Evolutionary conservation across 1,140 invertebrate genomes (phyloP).

Genomic region (Fopius arisanus): DNA sequence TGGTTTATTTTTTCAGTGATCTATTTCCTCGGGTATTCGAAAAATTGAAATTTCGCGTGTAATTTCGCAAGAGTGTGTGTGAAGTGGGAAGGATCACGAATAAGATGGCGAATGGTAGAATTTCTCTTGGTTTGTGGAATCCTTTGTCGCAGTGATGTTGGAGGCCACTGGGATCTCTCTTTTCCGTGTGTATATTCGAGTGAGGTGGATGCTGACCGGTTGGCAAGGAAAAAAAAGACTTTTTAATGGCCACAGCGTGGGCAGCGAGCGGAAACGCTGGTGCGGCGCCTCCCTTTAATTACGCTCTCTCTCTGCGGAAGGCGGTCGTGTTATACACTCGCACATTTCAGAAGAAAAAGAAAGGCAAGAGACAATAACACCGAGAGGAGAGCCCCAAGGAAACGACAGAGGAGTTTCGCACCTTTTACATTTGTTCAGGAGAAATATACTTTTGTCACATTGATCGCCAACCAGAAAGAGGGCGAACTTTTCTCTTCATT

Average conservation of each 20-base stretch:
- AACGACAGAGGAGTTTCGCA: neutral
- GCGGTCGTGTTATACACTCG: conserved; percentile 4
- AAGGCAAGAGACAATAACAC: neutral
- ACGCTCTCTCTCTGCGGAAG: conserved; percentile 11
- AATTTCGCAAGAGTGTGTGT: too few species aligned
- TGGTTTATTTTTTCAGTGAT: too few species aligned
- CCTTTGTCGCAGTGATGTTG: conserved; percentile 3
- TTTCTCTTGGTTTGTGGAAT: neutral
- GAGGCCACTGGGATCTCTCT: neutral
- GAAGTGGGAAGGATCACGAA: too few species aligned
- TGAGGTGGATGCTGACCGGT: conserved; percentile 16
- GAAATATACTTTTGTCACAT: neutral
- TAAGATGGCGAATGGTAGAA: neutral
- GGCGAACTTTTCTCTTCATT: neutral
- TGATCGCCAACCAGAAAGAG: neutral
- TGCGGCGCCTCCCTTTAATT: conserved; percentile 37
- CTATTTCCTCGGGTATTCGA: too few species aligned
- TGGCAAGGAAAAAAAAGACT: conserved; percentile 33
- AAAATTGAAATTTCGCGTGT: too few species aligned
- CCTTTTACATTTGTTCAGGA: neutral
- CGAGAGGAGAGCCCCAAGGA: neutral
- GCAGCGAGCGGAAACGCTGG: conserved; percentile 34
- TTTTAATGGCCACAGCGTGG: conserved; percentile 38
- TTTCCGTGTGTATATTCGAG: neutral
- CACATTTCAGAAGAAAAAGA: neutral